These are phyloP conservation scores for Ormyrus pomaceus DNA, from an alignment of 2,888 invertebrate species.

Conservation along the genomic window DNA sequence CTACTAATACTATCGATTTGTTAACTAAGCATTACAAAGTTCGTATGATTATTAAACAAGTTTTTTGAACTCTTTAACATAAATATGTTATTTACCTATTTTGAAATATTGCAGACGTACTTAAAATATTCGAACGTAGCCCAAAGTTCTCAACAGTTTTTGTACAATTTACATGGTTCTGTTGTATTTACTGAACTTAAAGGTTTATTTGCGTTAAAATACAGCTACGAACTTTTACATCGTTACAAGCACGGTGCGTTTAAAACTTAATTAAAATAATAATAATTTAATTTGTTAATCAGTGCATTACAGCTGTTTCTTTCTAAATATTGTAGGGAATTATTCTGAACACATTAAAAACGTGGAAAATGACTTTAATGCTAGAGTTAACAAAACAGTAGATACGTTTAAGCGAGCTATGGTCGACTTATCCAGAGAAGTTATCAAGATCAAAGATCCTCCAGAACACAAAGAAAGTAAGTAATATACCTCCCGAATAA, in stretches of 20 bases:
- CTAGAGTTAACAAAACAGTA: neutral
- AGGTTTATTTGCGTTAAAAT: constrained; percentile 4
- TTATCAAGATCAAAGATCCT: neutral
- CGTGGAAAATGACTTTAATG: neutral
- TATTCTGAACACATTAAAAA: neutral
- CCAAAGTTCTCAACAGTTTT: constrained; percentile 14
- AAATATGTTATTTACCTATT: neutral
- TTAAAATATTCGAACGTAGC: neutral
- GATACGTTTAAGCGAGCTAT: neutral
- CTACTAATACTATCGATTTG: neutral
- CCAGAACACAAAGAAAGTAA: too few relatives aligned
- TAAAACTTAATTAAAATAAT: neutral
- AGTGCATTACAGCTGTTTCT: too few relatives aligned
- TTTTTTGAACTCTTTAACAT: neutral
- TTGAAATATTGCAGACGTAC: constrained; percentile 1
- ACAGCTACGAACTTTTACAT: neutral
- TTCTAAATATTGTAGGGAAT: neutral
- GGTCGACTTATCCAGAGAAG: neutral
- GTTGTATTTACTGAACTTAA: constrained; percentile 8
- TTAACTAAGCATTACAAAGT: neutral
- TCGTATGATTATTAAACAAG: neutral
- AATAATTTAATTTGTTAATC: too few relatives aligned
- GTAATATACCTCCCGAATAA: neutral
- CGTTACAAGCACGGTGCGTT: neutral
- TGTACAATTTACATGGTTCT: neutral